A percentile compares a stretch with the other conserved stretches of the same genome.
Conservation (phyloP, 2,797 vertebrate genomes). For the Scleropages formosus region DNA sequence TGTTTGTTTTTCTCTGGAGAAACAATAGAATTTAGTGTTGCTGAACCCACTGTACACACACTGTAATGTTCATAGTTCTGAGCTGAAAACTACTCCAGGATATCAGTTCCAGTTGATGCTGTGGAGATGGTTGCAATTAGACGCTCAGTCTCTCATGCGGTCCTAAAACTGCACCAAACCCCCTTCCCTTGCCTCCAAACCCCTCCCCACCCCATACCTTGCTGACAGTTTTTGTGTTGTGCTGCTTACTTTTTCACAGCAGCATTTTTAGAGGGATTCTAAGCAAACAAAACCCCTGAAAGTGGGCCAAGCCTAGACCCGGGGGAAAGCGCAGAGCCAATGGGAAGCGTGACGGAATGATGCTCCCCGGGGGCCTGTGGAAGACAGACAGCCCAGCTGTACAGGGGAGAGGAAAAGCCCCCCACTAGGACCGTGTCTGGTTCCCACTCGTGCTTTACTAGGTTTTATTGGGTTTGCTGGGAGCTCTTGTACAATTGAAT, state of each 20-base stretch:
- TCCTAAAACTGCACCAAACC: conserved; percentile 6
- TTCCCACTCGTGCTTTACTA: too few relatives aligned
- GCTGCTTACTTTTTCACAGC: conserved; percentile 6
- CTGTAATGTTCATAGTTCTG: background rate
- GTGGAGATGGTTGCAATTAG: conserved; percentile 21
- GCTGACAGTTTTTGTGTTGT: conserved; percentile 16
- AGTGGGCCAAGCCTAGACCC: background rate
- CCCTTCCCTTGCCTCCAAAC: background rate
- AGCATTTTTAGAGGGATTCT: conserved; percentile 14
- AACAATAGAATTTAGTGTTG: background rate
- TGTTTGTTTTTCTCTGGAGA: background rate
- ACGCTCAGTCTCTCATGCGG: background rate
- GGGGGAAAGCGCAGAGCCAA: conserved; percentile 1
- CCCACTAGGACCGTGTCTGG: background rate
- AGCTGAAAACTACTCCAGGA: background rate
- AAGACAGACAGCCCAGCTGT: background rate
- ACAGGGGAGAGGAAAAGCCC: conserved; percentile 6
- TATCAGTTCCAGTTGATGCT: background rate
- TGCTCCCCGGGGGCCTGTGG: too few relatives aligned
- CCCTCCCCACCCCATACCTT: conserved; percentile 15
- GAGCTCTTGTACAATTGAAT: too few relatives aligned
- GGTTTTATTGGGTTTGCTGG: too few relatives aligned
- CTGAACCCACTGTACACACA: background rate
- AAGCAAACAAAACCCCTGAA: conserved; percentile 9
- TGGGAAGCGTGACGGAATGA: background rate